Base-by-base conservation (phyloP, 1,140 invertebrate genomes). In the Bombus confusus region DNA sequence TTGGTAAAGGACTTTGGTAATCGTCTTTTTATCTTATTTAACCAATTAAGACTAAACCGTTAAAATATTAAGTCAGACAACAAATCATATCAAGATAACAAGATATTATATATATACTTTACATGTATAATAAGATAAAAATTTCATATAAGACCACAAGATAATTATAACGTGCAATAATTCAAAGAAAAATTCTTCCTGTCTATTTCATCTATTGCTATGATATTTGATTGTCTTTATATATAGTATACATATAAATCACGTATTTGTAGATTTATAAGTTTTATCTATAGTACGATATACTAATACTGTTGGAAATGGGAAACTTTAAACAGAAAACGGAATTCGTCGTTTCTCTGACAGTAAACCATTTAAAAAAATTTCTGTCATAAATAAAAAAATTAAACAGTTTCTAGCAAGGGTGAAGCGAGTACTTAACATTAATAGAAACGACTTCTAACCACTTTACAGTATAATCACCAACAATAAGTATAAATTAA, bases 221-320 rank as follows among this genome's bases (percentile, higher is more conserved):
- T 43, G 3, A 68, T 68, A 68, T 47, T 66, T 79, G 62, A 68
- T 79, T 66, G 62, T 79, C 77, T 77, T 77, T 64, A 52, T 22
- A 47, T 5, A 64, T 25, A 77, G 13, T 37, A 31, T 64, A 64
- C 18, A 77, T 77, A 77, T 37, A 64, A 62, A 39, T 77, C 31
- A 37, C 22, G 9, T 64, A 41, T 62, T 64, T 41, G 10, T 28
- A 75, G 41, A 37, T 10, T 75, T 47, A 47, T 47, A 47, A 75
- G 34, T 41, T 9, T 59, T 62, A 18, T 22, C 18, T 31, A 64
- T 31, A 39, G 57, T 64, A 77, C 41, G 22, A 28, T 64, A 41
- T 41, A 41, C 10, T 34, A 41, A 77, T 77, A 77, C 37, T 64
- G 75, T 22, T 8, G n/a, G n/a, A n/a, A 52, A 64, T 64, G 25